Evolutionary conservation across 2,888 invertebrate genomes (phyloP).

Genomic region (Dione vanillae): DNA sequence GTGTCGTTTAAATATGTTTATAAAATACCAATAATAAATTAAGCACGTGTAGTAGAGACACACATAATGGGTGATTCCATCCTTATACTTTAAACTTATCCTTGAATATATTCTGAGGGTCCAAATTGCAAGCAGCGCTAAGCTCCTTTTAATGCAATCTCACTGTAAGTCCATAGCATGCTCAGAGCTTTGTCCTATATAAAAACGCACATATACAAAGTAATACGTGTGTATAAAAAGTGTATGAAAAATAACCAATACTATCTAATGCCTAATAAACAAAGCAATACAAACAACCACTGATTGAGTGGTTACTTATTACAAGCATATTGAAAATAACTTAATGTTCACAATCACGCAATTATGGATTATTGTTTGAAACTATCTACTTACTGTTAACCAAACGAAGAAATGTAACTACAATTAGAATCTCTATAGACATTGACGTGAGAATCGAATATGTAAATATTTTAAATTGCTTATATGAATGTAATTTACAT

Average conservation of each 20-base stretch:
- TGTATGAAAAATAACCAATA: slow-evolving; percentile 1
- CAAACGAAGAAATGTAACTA: not conserved
- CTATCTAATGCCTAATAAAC: slow-evolving; percentile 4
- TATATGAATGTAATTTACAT: not conserved
- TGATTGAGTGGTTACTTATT: slow-evolving; percentile 26
- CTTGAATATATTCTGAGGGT: no score
- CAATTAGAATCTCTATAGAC: slow-evolving; percentile 7
- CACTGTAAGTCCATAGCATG: no score
- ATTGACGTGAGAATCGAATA: not conserved
- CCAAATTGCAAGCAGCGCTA: no score
- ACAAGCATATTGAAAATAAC: slow-evolving; percentile 26
- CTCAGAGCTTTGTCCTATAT: not conserved
- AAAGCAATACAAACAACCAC: slow-evolving; percentile 22
- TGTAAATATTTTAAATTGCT: not conserved
- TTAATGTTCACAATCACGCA: slow-evolving; percentile 36
- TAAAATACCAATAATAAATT: no score
- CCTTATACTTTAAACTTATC: no score
- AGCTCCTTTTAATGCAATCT: no score
- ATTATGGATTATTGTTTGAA: slow-evolving; percentile 33
- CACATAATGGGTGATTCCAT: no score
- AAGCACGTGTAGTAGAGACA: no score
- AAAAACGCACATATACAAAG: not conserved
- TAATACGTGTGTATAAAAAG: not conserved
- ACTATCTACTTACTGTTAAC: slow-evolving; percentile 4
- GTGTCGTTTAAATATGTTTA: no score